Percentiles rank a stretch among this genome's conserved stretches.
phyloP scores from a whole-genome alignment of 2,888 invertebrate genomes.

The Gerris lacustris region DNA sequence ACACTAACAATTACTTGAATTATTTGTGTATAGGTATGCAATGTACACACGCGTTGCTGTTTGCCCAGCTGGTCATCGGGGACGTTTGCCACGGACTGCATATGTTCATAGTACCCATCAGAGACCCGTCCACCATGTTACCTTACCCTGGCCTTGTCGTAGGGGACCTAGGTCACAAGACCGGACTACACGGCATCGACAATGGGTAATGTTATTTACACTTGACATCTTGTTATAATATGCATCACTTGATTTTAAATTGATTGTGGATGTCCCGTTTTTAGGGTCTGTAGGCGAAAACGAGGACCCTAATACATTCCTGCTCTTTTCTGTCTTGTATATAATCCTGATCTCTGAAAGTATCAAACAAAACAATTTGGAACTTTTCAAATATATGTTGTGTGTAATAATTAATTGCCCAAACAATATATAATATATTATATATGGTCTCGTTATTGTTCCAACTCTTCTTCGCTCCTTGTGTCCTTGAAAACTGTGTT shows the following conservation, averaged over 20 bases:
- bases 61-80: conserved; percentile 75
- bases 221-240: background rate
- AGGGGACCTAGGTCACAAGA: conserved; percentile 87
- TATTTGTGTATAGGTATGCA: conserved; percentile 48
- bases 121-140: conserved; percentile 61
- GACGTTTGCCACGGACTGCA: conserved; percentile 77
- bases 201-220: conserved; percentile 54
- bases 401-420: too few species aligned
- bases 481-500: too few species aligned
- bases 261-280: background rate
- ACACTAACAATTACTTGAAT: too few species aligned
- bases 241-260: background rate
- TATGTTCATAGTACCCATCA: conserved; percentile 74
- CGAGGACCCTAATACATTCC: background rate
- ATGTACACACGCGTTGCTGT: conserved; percentile 73
- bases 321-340: too few species aligned
- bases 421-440: too few species aligned
- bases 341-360: too few species aligned
- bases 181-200: conserved; percentile 81
- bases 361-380: too few species aligned
- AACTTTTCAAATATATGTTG: too few species aligned
- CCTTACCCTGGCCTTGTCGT: conserved; percentile 74
- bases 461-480: too few species aligned
- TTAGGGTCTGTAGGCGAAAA: too few species aligned
- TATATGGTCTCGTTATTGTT: too few species aligned